A percentile compares a stretch with the other conserved stretches of the same genome.
Evolutionary conservation across 2,888 invertebrate species (phyloP).

Genomic region (Trissoscelio sp.): DNA sequence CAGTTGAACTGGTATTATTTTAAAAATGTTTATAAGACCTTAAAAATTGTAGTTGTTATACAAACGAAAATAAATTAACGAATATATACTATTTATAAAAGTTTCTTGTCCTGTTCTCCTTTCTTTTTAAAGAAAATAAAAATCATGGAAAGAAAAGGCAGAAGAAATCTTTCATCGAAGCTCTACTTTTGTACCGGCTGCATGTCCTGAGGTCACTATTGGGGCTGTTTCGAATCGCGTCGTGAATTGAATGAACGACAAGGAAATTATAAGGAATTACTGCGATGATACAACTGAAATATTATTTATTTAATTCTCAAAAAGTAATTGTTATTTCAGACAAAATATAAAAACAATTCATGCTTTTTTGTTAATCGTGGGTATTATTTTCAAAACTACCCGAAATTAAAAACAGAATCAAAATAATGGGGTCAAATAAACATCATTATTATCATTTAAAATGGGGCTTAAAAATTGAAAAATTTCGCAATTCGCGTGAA

Average conservation of each 20-base stretch:
- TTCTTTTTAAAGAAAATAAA: background rate
- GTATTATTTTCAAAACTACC: too few relatives aligned
- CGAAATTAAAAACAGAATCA: too few relatives aligned
- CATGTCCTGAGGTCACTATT: constrained; percentile 25
- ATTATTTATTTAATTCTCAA: too few relatives aligned
- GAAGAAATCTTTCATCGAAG: constrained; percentile 9
- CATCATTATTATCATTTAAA: background rate
- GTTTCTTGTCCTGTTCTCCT: background rate
- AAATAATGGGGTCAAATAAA: too few relatives aligned
- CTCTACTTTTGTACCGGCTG: constrained; percentile 3
- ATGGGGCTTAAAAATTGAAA: background rate
- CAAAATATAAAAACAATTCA: too few relatives aligned
- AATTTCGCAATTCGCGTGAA: constrained; percentile 2
- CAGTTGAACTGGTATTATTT: too few relatives aligned
- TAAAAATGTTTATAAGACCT: too few relatives aligned
- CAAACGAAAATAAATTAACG: too few relatives aligned
- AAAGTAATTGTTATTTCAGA: too few relatives aligned
- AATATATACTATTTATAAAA: background rate
- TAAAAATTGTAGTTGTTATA: too few relatives aligned
- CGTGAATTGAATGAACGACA: constrained; percentile 8
- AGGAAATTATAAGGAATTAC: constrained; percentile 6
- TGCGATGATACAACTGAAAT: background rate
- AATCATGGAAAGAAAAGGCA: background rate
- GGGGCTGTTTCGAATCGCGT: constrained; percentile 6
- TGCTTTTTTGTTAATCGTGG: too few relatives aligned